A percentile compares a stretch with the other conserved stretches of the same genome.
These are phyloP conservation scores for Petrocephalus sullivani DNA, from an alignment of 2,797 vertebrate genomes.

Conservation along the genomic window DNA sequence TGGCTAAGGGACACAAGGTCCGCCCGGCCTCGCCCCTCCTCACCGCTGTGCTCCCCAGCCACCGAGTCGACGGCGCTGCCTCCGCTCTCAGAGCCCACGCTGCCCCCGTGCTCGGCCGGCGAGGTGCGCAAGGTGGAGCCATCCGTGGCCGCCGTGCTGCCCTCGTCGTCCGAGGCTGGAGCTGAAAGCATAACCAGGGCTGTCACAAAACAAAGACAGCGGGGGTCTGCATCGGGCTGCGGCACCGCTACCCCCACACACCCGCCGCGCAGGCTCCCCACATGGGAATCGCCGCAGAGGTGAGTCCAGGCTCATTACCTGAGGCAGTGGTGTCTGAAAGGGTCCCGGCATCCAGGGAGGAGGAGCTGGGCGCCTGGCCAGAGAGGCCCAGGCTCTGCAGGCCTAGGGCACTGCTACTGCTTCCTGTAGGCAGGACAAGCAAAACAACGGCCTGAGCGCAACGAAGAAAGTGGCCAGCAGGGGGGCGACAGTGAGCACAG, in stretches of 20 bases:
- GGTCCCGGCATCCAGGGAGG: constrained; percentile 94
- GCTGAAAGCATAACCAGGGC: constrained; percentile 95
- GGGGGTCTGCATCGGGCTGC: constrained; percentile 46
- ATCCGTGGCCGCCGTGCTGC: constrained; percentile 96
- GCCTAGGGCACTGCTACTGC: constrained; percentile 95
- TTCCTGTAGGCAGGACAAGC: constrained; percentile 64
- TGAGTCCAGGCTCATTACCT: constrained; percentile 67
- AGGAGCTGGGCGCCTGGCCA: constrained; percentile 95
- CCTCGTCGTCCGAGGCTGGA: constrained; percentile 97
- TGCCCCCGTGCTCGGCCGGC: constrained; percentile 94
- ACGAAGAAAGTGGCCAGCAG: neutral
- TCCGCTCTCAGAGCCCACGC: constrained; percentile 95
- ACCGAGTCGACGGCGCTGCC: constrained; percentile 96
- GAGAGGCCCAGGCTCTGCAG: constrained; percentile 95
- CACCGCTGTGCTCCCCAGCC: constrained; percentile 96
- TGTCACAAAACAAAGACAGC: constrained; percentile 90
- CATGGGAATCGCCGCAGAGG: neutral
- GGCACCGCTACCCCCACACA: neutral
- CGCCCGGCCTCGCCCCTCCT: constrained; percentile 28
- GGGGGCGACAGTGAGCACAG: neutral
- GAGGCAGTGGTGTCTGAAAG: constrained; percentile 98
- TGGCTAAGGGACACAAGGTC: neutral
- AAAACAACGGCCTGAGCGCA: neutral
- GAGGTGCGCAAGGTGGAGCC: constrained; percentile 95
- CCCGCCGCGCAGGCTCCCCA: neutral